Evolutionary conservation across 2,113 vertebrate species (phyloP), one percentile per base, ranked within the genome.

Genomic region (Caloenas nicobarica): DNA sequence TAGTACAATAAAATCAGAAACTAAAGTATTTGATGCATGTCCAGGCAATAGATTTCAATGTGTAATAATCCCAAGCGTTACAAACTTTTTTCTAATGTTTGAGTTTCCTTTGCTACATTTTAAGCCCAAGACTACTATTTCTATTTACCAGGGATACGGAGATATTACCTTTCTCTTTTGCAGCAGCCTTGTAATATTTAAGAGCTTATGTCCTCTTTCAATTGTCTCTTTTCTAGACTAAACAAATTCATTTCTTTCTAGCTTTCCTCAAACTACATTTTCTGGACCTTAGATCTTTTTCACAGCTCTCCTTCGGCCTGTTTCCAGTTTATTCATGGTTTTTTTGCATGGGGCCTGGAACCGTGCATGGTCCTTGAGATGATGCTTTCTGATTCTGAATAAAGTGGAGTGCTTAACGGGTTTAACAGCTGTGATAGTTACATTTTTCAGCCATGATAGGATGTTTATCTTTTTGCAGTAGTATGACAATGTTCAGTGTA

Each of bases 391-490:
- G 72, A 53, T 93, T 36, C 71, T 68, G 38, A 70, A 58, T 78
- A 26, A 71, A 94, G n/a, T 54, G 28, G 36, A 92, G 6, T 53
- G 38, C 69, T 95, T 68, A 51, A 38, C 13, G 3, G 56, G 33
- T 78, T 93, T 92, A 74, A 88, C 80, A 86, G 72, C 86, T 92
- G 83, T 64, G 28, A n/a, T 68, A 38, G 38, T 72, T 95, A 40
- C 16, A 88, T 88, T 90, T 96, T 91, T 94, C 74, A 93, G 58
- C 79, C 64, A 23, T 48, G 89, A 93, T 94, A 72, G 92, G 62
- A 61, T 96, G 85, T 96, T 96, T 97, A 94, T 89, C 48, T 94
- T 89, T 71, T 83, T 85, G 48, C 74, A 69, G 7, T 61, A 69
- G 34, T 42, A 25, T 80, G 84, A 57, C 58, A 72, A 29, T n/a